Evolutionary conservation across 1,140 invertebrate genomes (phyloP), one percentile per base, ranked within the genome.

Genomic region (Heliconius hermathena): DNA sequence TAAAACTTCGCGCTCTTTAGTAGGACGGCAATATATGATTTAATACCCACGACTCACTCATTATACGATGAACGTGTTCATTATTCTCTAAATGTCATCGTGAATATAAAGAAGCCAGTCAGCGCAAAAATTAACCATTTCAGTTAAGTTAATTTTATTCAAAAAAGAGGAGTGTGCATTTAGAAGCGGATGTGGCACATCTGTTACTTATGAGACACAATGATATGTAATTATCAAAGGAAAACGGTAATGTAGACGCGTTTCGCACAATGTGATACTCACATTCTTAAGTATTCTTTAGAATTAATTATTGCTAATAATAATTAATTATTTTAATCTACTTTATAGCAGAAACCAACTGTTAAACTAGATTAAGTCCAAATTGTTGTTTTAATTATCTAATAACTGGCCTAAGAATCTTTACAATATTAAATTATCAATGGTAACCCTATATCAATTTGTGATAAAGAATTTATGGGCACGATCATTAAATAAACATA

Each of bases 161-260:
- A 77, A 86, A 88, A 91, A 85, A 84, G 84, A 81, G 36, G 78
- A 71, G 66, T 81, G 77, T 72, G 78, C 77, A 77, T 79, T 82
- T 77, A 82, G 79, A 85, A 90, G 83, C 92, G 93, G 92, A 93
- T 94, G 92, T 94, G 85, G 87, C 90, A 90, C 93, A 94, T 93
- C 90, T 93, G 93, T 90, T 91, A 87, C 86, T 84, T 83, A 82
- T 85, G 88, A 88, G 91, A 90, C 89, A 90, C 89, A 92, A 92
- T 93, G 90, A 92, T 84, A 86, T 89, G 90, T 90, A 92, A 93
- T 93, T 93, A 91, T 87, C 84, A 74, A 89, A 87, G 84, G 85
- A 89, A 83, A 85, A 85, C 82, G 75, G 52, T 38, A 66, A 54
- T 78, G 82, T 74, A 81, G 82, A 81, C 76, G 82, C 60, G 77